These are phyloP conservation scores for Macrophya annulata DNA, from an alignment of 2,888 invertebrate genomes.

Conservation along the genomic window DNA sequence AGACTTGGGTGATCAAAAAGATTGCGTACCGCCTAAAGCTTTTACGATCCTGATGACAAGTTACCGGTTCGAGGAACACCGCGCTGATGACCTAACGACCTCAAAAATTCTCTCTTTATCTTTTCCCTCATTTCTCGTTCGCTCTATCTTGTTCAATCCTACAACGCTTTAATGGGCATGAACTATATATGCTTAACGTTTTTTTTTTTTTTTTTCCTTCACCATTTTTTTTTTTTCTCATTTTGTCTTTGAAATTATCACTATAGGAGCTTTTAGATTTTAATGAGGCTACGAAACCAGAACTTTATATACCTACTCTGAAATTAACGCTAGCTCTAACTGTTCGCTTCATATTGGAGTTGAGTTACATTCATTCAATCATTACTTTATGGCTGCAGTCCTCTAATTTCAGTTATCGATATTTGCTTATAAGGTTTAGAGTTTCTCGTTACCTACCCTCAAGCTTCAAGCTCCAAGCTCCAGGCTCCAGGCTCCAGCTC, in stretches of 20 bases:
- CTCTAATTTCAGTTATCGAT: conserved; percentile 22
- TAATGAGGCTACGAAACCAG: conserved; percentile 1
- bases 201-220: neutral
- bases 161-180: neutral
- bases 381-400: neutral
- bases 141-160: neutral
- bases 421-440: conserved; percentile 9
- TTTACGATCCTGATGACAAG: conserved; percentile 48
- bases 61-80: conserved; percentile 41
- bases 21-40: conserved; percentile 52
- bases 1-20: conserved; percentile 44
- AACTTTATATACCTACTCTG: neutral
- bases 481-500: neutral
- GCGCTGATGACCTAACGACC: conserved; percentile 49
- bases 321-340: neutral
- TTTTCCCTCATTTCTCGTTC: neutral
- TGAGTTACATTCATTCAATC: neutral
- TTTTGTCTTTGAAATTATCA: neutral
- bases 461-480: neutral
- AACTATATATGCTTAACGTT: neutral
- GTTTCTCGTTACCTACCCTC: neutral
- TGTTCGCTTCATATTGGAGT: neutral
- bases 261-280: neutral
- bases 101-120: conserved; percentile 27
- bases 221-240: neutral